phyloP scores from a whole-genome alignment of 2,888 invertebrate genomes.

The Seira sanloemensis region DNA sequence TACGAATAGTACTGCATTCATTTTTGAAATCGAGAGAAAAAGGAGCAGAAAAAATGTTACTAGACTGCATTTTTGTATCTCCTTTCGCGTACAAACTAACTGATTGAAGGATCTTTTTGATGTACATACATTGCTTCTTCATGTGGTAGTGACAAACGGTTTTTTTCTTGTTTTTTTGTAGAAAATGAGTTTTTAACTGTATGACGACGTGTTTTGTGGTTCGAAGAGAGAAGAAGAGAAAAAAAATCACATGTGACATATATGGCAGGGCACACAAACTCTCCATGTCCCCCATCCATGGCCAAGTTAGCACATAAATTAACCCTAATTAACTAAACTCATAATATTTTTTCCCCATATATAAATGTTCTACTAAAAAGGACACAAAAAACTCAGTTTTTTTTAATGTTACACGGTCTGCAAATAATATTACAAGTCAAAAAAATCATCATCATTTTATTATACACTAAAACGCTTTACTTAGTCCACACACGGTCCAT shows the following conservation, averaged over 20 bases:
- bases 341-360: not conserved
- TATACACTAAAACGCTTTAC: too few relatives aligned
- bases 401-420: too few relatives aligned
- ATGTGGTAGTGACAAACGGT: conserved; percentile 35
- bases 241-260: conserved; percentile 52
- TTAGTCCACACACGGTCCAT: not conserved
- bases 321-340: conserved; percentile 21
- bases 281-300: conserved; percentile 27
- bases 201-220: not conserved
- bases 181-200: too few relatives aligned
- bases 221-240: conserved; percentile 16
- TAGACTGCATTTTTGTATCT: not conserved
- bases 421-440: conserved; percentile 40
- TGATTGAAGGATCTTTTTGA: conserved; percentile 26
- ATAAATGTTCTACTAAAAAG: not conserved
- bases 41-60: not conserved
- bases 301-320: conserved; percentile 37
- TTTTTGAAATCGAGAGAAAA: too few relatives aligned
- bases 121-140: not conserved
- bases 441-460: too few relatives aligned
- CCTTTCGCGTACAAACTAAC: not conserved
- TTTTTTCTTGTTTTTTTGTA: too few relatives aligned
- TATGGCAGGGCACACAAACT: conserved; percentile 36
- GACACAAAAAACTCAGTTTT: too few relatives aligned
- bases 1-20: conserved; percentile 11